Percentiles rank a stretch among this genome's conserved stretches.
Conservation (phyloP, 2,113 vertebrate species). For the Carassius gibelio region DNA sequence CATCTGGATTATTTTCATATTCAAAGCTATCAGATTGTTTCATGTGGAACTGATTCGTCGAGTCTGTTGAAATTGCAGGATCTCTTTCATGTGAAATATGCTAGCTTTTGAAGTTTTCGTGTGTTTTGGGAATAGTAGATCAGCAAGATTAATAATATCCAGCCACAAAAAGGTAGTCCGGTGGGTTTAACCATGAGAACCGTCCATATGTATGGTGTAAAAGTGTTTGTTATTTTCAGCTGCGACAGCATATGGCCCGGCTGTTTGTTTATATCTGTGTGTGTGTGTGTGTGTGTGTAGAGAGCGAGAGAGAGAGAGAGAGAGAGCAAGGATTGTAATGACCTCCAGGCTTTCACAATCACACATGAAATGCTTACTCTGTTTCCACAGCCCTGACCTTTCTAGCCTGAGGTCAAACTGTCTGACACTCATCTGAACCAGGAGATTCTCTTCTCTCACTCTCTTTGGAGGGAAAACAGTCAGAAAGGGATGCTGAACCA, state of each 20-base stretch:
- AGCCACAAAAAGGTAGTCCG: constrained; percentile 6
- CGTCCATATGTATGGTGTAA: neutral
- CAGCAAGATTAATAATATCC: constrained; percentile 29
- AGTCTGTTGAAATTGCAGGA: constrained; percentile 9
- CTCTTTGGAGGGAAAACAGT: neutral
- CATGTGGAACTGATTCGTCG: constrained; percentile 4
- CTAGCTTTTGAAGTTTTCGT: constrained; percentile 26
- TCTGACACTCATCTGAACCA: constrained; percentile 42
- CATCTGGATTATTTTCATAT: constrained; percentile 27
- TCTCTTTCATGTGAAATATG: constrained; percentile 27
- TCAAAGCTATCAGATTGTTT: constrained; percentile 32
- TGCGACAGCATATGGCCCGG: constrained; percentile 28
- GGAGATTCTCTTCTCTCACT: neutral
- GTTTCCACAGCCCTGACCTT: constrained; percentile 6
- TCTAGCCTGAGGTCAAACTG: constrained; percentile 21
- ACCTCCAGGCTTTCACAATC: too few species aligned
- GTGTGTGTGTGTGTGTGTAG: too few species aligned
- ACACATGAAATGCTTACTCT: too few species aligned
- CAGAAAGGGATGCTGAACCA: constrained; percentile 12
- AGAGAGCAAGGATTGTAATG: too few species aligned
- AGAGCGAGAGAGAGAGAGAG: accelerated
- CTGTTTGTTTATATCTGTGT: neutral
- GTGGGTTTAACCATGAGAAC: neutral
- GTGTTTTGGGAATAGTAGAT: neutral
- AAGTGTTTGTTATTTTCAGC: constrained; percentile 36